phyloP scores from a whole-genome alignment of 2,888 invertebrate genomes.

The Sturmia bella region DNA sequence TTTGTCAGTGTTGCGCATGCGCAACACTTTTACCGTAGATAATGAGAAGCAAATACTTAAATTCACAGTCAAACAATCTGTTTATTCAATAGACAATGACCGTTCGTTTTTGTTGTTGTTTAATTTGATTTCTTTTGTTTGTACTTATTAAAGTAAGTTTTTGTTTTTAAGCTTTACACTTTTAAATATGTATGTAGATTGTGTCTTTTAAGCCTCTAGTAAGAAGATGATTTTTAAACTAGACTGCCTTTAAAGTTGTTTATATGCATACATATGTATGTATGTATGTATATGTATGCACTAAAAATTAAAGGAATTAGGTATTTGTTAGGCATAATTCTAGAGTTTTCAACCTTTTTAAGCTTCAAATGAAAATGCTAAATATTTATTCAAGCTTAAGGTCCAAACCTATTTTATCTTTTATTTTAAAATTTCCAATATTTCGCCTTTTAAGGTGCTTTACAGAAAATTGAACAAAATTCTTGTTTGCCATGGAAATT shows the following conservation, averaged over 20 bases:
- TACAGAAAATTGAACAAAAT: too few relatives aligned
- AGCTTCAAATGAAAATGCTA: too few relatives aligned
- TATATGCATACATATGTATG: neutral
- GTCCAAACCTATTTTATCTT: too few relatives aligned
- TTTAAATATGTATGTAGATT: slow-evolving; percentile 11
- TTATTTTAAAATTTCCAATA: too few relatives aligned
- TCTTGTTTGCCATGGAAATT: too few relatives aligned
- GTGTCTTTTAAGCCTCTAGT: slow-evolving; percentile 36
- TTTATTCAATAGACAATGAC: slow-evolving; percentile 67
- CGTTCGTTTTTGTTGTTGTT: slow-evolving; percentile 51
- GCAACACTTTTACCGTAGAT: slow-evolving; percentile 69
- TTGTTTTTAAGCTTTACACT: slow-evolving; percentile 20
- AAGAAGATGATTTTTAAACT: neutral
- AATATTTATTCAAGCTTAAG: too few relatives aligned
- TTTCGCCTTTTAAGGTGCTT: too few relatives aligned
- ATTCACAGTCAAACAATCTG: slow-evolving; percentile 52
- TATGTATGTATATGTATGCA: too few relatives aligned
- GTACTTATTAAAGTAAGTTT: slow-evolving; percentile 12
- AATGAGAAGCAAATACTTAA: slow-evolving; percentile 67
- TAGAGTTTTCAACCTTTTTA: too few relatives aligned
- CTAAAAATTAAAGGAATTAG: too few relatives aligned
- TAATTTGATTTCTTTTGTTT: slow-evolving; percentile 29
- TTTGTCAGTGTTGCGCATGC: slow-evolving; percentile 64
- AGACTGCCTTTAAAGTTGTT: slow-evolving; percentile 11
- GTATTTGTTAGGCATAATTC: too few relatives aligned